Evolutionary conservation across 1,140 invertebrate genomes (phyloP), one percentile per base, ranked within the genome.

Genomic region (Melitaea cinxia): DNA sequence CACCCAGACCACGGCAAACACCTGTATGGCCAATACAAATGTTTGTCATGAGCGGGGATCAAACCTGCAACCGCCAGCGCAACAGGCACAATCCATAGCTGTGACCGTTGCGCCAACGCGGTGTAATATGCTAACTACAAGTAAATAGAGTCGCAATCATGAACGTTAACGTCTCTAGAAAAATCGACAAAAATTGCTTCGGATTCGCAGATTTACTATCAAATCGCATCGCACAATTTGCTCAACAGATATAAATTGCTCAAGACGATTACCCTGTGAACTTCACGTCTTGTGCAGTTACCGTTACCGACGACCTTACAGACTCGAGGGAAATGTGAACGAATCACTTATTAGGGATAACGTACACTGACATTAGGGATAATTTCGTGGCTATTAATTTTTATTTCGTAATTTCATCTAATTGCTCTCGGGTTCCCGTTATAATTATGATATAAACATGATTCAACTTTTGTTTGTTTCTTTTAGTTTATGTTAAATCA

Each of bases 191-290:
- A 47, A 4, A 14, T 12, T n/a, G 12, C 37, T 12, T 39, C n/a
- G 37, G n/a, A 39, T 39, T 23, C 14, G 42, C 42, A 19, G 19
- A 23, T 24, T 6, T 23, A 47, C 19, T 21, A 47, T 47, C 17
- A 47, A 47, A 23, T 47, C 42, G 12, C 35, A 47, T 52, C 45
- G 72, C 72, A 23, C 70, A 61, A 67, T 73, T 69, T 73, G 70
- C 67, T 69, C 68, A 24, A 10, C 37, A 52, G 63, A 45, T 55
- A 45, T 55, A 58, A 65, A 65, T 65, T 65, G 63, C 63, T 58
- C 55, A 53, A 55, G 55, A 59, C 56, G 63, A 42, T 53, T 65
- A 49, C 63, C 55, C 63, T 65, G 63, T 58, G 63, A 65, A 58
- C 63, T 39, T 30, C 54, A 65, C 54, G 47, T 61, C 55, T 63